phyloP scores from a whole-genome alignment of 1,140 invertebrate genomes.

The Tetramorium parvispinum region DNA sequence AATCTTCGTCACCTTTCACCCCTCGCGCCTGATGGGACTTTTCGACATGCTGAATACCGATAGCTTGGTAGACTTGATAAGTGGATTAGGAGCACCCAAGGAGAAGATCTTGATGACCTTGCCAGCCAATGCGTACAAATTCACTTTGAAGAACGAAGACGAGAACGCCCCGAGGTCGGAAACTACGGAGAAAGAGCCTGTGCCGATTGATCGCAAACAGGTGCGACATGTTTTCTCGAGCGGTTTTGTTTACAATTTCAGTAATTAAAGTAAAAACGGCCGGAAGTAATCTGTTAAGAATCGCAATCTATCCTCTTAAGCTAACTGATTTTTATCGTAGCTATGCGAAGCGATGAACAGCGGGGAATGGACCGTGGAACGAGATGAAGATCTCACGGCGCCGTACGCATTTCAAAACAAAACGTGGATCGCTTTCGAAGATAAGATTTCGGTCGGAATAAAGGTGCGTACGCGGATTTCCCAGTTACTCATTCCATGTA shows the following conservation, averaged over 20 bases:
- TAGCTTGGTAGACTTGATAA: conserved; percentile 91
- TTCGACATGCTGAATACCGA: conserved; percentile 93
- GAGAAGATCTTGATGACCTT: conserved; percentile 90
- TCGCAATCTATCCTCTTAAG: not conserved
- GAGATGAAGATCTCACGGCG: conserved; percentile 92
- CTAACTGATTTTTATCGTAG: conserved; percentile 74
- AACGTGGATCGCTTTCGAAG: conserved; percentile 93
- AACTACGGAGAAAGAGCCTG: conserved; percentile 86
- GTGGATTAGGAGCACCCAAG: conserved; percentile 89
- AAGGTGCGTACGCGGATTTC: conserved; percentile 86
- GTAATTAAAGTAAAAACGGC: too few species aligned
- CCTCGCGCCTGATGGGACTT: conserved; percentile 91
- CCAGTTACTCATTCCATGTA: not conserved
- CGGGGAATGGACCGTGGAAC: conserved; percentile 91
- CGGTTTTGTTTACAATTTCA: not conserved
- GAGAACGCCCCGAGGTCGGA: conserved; percentile 90
- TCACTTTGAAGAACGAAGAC: conserved; percentile 88
- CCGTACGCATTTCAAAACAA: conserved; percentile 91
- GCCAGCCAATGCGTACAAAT: conserved; percentile 89
- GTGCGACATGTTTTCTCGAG: conserved; percentile 74
- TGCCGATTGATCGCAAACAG: conserved; percentile 87
- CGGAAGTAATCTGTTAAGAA: not conserved
- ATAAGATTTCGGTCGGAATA: conserved; percentile 89
- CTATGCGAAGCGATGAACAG: conserved; percentile 88
- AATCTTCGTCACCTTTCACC: conserved; percentile 89